These are phyloP conservation scores for Nomada ferruginata DNA, from an alignment of 2,888 invertebrate species.

Conservation along the genomic window DNA sequence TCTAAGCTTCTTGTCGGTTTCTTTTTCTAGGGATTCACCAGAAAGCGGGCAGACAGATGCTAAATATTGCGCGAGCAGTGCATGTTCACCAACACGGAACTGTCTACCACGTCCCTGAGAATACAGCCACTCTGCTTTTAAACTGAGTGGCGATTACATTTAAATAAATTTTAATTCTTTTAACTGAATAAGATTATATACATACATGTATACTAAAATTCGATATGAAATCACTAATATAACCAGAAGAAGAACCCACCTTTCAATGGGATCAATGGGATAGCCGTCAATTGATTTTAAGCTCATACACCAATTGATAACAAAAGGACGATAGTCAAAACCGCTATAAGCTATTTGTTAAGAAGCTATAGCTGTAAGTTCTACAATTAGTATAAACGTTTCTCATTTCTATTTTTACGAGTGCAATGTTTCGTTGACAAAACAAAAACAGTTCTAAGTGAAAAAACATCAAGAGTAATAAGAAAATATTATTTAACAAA, in stretches of 20 bases:
- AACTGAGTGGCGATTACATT: slow-evolving; percentile 85
- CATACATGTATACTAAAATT: slow-evolving; percentile 20
- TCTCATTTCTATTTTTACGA: slow-evolving; percentile 52
- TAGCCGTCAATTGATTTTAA: slow-evolving; percentile 95
- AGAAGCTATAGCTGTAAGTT: slow-evolving; percentile 75
- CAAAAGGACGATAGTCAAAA: slow-evolving; percentile 96
- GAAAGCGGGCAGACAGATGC: slow-evolving; percentile 93
- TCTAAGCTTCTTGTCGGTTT: slow-evolving; percentile 93
- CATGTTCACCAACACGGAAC: slow-evolving; percentile 94
- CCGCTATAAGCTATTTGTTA: slow-evolving; percentile 87
- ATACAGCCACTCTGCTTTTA: slow-evolving; percentile 97
- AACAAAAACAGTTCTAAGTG: slow-evolving; percentile 32
- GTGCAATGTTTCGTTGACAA: slow-evolving; percentile 37
- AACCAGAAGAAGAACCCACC: slow-evolving; percentile 85
- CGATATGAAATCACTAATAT: slow-evolving; percentile 37
- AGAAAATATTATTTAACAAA: slow-evolving; percentile 23
- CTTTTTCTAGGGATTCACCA: slow-evolving; percentile 92
- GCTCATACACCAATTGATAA: slow-evolving; percentile 96
- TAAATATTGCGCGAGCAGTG: slow-evolving; percentile 92
- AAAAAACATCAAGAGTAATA: slow-evolving; percentile 38
- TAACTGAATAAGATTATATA: slow-evolving; percentile 13
- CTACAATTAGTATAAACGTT: slow-evolving; percentile 56
- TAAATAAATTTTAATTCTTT: slow-evolving; percentile 50
- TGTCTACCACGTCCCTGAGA: slow-evolving; percentile 97
- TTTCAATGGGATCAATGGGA: slow-evolving; percentile 95